Conservation (phyloP, 1,140 invertebrate species). For the Anadara kagoshimensis region DNA sequence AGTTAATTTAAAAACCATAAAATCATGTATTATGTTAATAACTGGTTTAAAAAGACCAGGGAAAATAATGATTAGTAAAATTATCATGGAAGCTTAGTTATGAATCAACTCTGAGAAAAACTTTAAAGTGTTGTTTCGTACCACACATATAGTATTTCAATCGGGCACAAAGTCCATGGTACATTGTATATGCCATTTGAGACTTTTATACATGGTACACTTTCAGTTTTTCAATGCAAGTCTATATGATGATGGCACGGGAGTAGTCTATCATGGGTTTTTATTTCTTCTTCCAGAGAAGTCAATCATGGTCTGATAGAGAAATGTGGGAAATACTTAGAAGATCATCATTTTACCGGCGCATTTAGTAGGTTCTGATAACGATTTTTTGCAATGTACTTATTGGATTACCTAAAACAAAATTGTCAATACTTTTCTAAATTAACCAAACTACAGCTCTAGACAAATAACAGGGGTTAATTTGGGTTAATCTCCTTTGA, state of each 20-base stretch:
- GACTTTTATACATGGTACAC: not conserved
- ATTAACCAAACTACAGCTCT: not conserved
- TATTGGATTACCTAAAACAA: too few relatives aligned
- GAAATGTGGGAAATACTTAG: constrained; percentile 80
- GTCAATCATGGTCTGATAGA: constrained; percentile 78
- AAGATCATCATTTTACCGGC: constrained; percentile 77
- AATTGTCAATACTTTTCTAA: not conserved
- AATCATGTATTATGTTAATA: not conserved
- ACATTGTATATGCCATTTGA: not conserved
- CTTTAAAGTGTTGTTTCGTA: not conserved
- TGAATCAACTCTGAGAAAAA: not conserved
- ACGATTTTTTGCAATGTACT: not conserved
- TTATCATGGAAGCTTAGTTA: not conserved
- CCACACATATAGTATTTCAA: not conserved
- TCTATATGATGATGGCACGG: not conserved
- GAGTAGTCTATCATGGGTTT: not conserved
- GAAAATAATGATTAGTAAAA: not conserved
- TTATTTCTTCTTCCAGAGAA: constrained; percentile 48
- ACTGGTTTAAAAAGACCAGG: too few relatives aligned
- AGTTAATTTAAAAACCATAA: not conserved
- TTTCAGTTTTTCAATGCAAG: not conserved
- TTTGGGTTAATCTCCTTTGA: not conserved
- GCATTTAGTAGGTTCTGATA: constrained; percentile 78
- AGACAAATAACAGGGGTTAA: not conserved
- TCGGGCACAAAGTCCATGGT: not conserved